Evolutionary conservation across 1,140 invertebrate species (phyloP), one percentile per base, ranked within the genome.

Genomic region (Scaptomyza montana): DNA sequence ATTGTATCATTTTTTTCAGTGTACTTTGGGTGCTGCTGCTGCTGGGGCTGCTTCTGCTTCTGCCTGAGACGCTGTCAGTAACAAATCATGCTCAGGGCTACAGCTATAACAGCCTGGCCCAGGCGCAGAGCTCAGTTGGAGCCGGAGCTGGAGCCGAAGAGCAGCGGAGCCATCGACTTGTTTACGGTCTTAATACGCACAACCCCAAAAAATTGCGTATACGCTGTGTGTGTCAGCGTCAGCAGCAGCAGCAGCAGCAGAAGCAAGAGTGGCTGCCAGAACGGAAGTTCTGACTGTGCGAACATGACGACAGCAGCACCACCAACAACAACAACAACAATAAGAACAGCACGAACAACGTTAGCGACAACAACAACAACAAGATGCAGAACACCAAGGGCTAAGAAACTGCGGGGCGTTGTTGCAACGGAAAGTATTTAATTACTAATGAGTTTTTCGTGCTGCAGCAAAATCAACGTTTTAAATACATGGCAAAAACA

Each of bases 51-150:
- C 30, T 33, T 5, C 62, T 51, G 53, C 43, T 36, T 82, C 81
- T 86, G 80, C 78, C 82, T 78, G 82, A 87, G 82, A 87, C 71
- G 80, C 76, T 90, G 82, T 90, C 89, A 89, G 82, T 86, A 86
- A 90, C 80, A 80, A 85, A 86, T 86, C 86, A 90, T 90, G 80
- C 80, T 81, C 86, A 86, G 77, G 84, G 82, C 78, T 80, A 68
- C 64, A 73, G 73, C 71, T 45, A 74, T 25, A 70, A 70, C 72
- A 53, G 45, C 60, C 49, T 45, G 46, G 65, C 45, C 43, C 30
- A 65, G 60, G 46, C 30, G 33, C 57, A 68, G 33, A 36, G 62
- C 65, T 71, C 82, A 65, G 78, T 77, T 72, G 78, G 67, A 87
- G 77, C 64, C 74, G 45, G 28, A 75, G 64, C 63, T 50, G 59